Evolutionary conservation across 2,888 invertebrate genomes (phyloP).

Genomic region (Omphaloscelis lunosa): DNA sequence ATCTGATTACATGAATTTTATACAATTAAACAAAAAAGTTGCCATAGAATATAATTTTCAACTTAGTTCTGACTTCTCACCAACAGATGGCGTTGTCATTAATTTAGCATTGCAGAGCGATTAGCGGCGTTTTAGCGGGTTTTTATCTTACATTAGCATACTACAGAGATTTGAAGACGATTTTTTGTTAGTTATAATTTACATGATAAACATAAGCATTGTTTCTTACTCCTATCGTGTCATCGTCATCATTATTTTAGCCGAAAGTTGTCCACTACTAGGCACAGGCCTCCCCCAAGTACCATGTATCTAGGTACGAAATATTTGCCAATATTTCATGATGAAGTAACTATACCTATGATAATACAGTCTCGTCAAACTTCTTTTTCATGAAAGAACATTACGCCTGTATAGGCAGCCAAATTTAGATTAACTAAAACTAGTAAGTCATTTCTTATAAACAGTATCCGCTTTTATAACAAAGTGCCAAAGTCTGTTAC

Average conservation of each 20-base stretch:
- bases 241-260: no score
- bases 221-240: not conserved
- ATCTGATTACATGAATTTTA: not conserved
- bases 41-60: constrained; percentile 8
- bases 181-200: constrained; percentile 33
- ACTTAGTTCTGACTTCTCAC: constrained; percentile 28
- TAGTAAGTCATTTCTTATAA: no score
- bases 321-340: not conserved
- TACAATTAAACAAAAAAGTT: not conserved
- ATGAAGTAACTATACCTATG: not conserved
- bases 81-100: constrained; percentile 63
- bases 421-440: no score
- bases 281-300: no score
- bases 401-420: no score
- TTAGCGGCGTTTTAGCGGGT: constrained; percentile 56
- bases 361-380: no score
- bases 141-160: constrained; percentile 63
- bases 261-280: no score
- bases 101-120: constrained; percentile 53
- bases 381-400: no score
- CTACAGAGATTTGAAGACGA: not conserved
- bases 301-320: no score
- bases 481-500: no score
- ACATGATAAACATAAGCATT: not conserved
- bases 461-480: no score